Base-by-base conservation (phyloP, 2,113 vertebrate genomes). In the Balaeniceps rex region DNA sequence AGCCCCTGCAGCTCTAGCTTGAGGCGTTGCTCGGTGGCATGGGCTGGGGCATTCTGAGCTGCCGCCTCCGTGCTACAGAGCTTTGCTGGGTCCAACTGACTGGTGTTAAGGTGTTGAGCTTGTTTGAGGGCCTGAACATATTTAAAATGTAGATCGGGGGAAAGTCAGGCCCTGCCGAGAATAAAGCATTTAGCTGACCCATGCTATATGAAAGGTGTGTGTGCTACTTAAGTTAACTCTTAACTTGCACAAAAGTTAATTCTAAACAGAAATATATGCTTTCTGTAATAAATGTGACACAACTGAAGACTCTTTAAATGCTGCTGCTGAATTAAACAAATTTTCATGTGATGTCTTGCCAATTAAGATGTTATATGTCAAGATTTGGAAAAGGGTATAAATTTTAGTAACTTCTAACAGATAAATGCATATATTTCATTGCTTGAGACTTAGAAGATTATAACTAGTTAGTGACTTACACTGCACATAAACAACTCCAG, bases 11-110 rank as follows among this genome's bases (percentile, higher is more conserved):
- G 49, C 34, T 63, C 42, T 63, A 42, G 18, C 42, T 83, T 21
- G 24, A 69, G 38, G 14, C 2, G 1, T 29, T 34, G 29, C 17
- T 57, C 8, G 7, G 34, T 47, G 44, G 11, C 2, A 0, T 57
- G 1, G 4, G 17, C 61, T 31, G 33, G 11, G 25, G 22, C 0
- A 0, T 23, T 60, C n/a, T 7, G 6, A 44, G 40, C 33, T 1
- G 2, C 26, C 0, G 0, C 17, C 60, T 47, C 71, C 28, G 26
- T 12, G 18, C 61, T 49, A 10, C 44, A 40, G n/a, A 51, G 44
- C 63, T 80, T 52, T 87, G 7, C 63, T 69, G 28, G 15, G 28
- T 65, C 21, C 1, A 1, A 11, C 12, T 80, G 22, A n/a, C 40
- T 51, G 57, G 19, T 46, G 22, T 63, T 46, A 33, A 33, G 13